These are phyloP conservation scores for Pristis pectinata DNA, from an alignment of 2,797 vertebrate species.

Conservation along the genomic window DNA sequence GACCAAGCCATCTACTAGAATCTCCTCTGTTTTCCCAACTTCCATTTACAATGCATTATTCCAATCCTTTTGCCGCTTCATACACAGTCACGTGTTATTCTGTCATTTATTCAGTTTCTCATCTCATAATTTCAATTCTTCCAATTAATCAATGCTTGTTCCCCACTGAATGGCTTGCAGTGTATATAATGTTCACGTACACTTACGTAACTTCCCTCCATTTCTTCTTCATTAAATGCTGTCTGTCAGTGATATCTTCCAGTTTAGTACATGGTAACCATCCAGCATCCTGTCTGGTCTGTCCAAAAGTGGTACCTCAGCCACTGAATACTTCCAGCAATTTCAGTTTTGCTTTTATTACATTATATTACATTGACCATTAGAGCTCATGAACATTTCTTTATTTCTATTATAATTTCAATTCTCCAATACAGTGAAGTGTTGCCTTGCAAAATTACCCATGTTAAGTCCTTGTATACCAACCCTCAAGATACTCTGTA, in stretches of 20 bases:
- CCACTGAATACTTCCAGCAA: background rate
- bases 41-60: background rate
- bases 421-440: background rate
- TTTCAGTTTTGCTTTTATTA: background rate
- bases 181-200: no score
- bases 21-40: background rate
- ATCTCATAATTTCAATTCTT: background rate
- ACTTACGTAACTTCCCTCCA: background rate
- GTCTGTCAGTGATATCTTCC: background rate
- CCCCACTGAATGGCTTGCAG: background rate
- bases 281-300: background rate
- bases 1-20: background rate
- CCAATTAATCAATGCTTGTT: background rate
- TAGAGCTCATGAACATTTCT: background rate
- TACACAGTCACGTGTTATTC: background rate
- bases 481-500: background rate
- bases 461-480: background rate
- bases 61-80: background rate
- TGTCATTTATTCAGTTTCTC: background rate
- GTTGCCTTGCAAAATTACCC: background rate
- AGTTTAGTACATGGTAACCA: no score
- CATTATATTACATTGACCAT: background rate
- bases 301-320: background rate
- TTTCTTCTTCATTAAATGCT: background rate
- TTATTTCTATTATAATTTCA: no score